Evolutionary conservation across 2,113 vertebrate genomes (phyloP).

Genomic region (Syngnathus typhle): DNA sequence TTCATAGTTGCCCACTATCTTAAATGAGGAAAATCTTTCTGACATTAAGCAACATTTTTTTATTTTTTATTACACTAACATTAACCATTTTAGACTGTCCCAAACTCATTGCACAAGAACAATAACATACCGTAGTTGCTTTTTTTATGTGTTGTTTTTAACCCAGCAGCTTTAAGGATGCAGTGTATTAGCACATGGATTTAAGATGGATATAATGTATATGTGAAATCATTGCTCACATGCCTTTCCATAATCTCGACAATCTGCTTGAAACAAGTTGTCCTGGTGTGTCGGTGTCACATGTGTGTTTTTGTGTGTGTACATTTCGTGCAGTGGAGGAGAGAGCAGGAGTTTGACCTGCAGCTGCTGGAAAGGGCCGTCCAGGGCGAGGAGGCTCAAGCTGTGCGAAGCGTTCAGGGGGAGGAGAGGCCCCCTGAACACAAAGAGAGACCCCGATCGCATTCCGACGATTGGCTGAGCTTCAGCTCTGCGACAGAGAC

Average conservation of each 20-base stretch:
- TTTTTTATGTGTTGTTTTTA: no score
- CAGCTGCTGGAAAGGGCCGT: slow-evolving; percentile 89
- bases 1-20: no score
- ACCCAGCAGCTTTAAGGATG: no score
- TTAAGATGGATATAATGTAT: background rate
- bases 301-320: slow-evolving; percentile 42
- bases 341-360: slow-evolving; percentile 98
- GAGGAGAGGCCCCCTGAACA: slow-evolving; percentile 76
- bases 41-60: no score
- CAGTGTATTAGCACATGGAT: background rate
- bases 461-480: slow-evolving; percentile 82
- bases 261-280: background rate
- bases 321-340: slow-evolving; percentile 81
- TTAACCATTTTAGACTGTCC: no score
- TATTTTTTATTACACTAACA: no score
- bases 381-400: slow-evolving; percentile 75
- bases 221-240: background rate
- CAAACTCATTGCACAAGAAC: no score
- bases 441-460: slow-evolving; percentile 66
- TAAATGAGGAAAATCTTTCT: no score
- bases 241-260: background rate
- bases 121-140: no score
- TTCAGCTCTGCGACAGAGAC: slow-evolving; percentile 70
- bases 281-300: slow-evolving; percentile 34
- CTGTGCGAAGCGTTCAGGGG: slow-evolving; percentile 73